Percentiles rank a stretch among this genome's conserved stretches.
These are phyloP conservation scores for Chrysolina oricalcia DNA, from an alignment of 2,888 invertebrate genomes.

Conservation along the genomic window DNA sequence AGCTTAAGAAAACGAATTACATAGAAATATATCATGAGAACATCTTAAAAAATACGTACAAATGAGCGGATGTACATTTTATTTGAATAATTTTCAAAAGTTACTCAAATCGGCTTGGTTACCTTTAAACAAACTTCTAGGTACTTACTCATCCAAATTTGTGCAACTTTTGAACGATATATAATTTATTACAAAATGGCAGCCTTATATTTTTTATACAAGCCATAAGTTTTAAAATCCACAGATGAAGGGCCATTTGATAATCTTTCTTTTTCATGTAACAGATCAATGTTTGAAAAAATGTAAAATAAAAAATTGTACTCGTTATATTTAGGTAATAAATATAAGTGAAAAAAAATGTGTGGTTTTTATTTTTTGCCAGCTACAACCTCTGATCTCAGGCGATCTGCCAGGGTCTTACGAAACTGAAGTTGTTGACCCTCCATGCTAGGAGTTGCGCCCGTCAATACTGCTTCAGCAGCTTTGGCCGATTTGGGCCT, in stretches of 20 bases:
- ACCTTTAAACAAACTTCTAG: constrained; percentile 35
- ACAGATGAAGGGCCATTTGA: constrained; percentile 60
- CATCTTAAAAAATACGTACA: constrained; percentile 44
- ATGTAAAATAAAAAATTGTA: constrained; percentile 69
- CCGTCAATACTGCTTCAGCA: constrained; percentile 80
- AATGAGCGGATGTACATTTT: constrained; percentile 55
- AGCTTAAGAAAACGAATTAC: constrained; percentile 44
- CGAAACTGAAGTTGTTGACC: constrained; percentile 84
- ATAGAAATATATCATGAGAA: constrained; percentile 37
- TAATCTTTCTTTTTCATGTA: constrained; percentile 63
- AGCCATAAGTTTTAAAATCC: constrained; percentile 55
- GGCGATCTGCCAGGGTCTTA: constrained; percentile 86
- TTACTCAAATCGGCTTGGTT: constrained; percentile 42
- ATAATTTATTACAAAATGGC: constrained; percentile 60
- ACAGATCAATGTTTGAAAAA: constrained; percentile 67
- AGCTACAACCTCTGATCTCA: constrained; percentile 88
- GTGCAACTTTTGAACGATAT: constrained; percentile 50
- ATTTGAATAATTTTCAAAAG: constrained; percentile 48
- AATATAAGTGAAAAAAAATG: constrained; percentile 66
- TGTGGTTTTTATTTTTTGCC: constrained; percentile 48
- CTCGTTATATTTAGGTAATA: constrained; percentile 72
- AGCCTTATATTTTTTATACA: constrained; percentile 69
- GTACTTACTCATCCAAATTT: constrained; percentile 52
- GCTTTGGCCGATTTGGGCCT: constrained; percentile 83
- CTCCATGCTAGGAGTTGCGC: constrained; percentile 70